A percentile compares a stretch with the other conserved stretches of the same genome.
phyloP scores from a whole-genome alignment of 2,113 vertebrate genomes.

The Propithecus coquereli region DNA sequence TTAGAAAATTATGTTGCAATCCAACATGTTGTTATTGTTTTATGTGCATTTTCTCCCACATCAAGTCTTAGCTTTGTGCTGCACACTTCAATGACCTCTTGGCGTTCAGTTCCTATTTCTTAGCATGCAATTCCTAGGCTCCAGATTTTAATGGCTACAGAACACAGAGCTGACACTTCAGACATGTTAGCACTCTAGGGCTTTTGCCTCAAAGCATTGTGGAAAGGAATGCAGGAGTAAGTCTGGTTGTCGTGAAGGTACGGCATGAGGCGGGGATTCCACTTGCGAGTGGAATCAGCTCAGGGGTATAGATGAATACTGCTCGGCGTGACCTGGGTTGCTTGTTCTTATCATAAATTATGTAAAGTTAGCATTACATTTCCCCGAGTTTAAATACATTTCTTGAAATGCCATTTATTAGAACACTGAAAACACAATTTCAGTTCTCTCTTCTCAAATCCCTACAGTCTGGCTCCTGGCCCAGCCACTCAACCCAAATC shows the following conservation, averaged over 20 bases:
- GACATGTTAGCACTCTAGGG: not conserved
- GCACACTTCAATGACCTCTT: too few relatives aligned
- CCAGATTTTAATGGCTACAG: not conserved
- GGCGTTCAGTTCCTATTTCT: not conserved
- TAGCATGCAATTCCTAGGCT: not conserved
- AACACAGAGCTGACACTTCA: not conserved
- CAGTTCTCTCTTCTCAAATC: conserved; percentile 46
- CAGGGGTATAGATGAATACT: not conserved
- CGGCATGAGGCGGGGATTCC: not conserved
- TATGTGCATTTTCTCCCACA: not conserved
- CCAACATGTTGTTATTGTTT: not conserved
- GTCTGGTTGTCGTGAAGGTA: not conserved
- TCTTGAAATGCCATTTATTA: conserved; percentile 56
- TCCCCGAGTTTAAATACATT: conserved; percentile 33
- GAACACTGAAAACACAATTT: conserved; percentile 37
- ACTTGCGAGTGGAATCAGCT: not conserved
- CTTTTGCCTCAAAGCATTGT: not conserved
- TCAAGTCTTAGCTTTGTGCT: not conserved
- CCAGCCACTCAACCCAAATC: conserved; percentile 60
- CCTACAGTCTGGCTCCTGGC: conserved; percentile 40
- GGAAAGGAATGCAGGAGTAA: not conserved
- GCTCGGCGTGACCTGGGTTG: not conserved
- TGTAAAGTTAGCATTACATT: not conserved
- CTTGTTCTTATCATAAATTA: conserved; percentile 7
- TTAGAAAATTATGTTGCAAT: not conserved